These are phyloP conservation scores for Ptilonorhynchus violaceus DNA, from an alignment of 2,113 vertebrate genomes.

Conservation along the genomic window DNA sequence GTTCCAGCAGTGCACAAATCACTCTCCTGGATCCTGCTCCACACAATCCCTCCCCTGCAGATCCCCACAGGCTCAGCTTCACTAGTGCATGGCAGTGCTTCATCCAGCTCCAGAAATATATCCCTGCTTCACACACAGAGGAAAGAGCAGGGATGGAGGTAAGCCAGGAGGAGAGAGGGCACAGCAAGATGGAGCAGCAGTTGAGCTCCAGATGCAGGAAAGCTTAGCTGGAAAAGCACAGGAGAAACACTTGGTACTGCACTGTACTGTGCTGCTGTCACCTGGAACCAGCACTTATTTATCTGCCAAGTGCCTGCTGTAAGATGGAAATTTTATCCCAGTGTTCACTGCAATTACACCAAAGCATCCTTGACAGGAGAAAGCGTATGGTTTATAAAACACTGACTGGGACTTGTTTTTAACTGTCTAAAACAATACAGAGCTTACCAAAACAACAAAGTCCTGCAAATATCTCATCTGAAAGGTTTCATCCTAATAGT, in stretches of 20 bases:
- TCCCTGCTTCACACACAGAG: rapidly evolving
- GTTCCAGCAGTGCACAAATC: background rate
- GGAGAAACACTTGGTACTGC: background rate
- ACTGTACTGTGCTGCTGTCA: background rate
- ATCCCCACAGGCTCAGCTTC: background rate
- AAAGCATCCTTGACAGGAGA: background rate
- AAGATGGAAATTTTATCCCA: background rate
- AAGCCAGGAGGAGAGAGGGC: background rate
- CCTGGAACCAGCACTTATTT: background rate
- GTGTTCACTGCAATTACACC: background rate
- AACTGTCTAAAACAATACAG: background rate
- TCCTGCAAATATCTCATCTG: background rate
- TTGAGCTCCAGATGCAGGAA: background rate
- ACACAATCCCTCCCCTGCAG: background rate
- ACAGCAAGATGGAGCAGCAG: background rate
- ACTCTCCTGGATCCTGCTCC: background rate
- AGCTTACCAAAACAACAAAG: background rate
- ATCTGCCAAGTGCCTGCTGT: background rate
- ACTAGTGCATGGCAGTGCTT: background rate
- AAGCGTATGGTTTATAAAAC: background rate
- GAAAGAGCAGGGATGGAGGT: background rate
- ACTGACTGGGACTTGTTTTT: background rate
- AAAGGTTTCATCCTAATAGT: background rate
- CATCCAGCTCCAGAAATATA: background rate
- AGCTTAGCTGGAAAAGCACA: background rate